Evolutionary conservation across 2,888 invertebrate species (phyloP).

Genomic region (Digitonthophagus gazella): DNA sequence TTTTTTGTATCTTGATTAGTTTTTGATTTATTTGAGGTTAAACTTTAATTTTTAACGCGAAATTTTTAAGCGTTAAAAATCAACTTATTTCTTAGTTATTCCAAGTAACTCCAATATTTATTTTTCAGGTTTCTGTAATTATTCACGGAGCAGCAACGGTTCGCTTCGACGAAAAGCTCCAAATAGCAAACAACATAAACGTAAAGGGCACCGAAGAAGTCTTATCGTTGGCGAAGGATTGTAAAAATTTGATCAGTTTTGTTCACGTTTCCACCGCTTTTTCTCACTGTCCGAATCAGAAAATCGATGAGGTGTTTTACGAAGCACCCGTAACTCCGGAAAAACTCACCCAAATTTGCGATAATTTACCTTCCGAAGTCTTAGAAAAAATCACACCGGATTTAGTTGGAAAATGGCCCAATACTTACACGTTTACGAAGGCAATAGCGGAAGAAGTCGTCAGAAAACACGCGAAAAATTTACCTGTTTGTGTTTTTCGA

Average conservation of each 20-base stretch:
- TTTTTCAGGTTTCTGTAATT: slow-evolving; percentile 52
- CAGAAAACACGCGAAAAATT: slow-evolving; percentile 51
- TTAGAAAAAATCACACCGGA: slow-evolving; percentile 43
- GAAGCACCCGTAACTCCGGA: slow-evolving; percentile 53
- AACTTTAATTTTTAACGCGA: too few relatives aligned
- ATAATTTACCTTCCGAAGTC: slow-evolving; percentile 46
- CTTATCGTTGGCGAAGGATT: slow-evolving; percentile 50
- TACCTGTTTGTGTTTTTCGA: slow-evolving; percentile 66
- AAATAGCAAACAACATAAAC: slow-evolving; percentile 53
- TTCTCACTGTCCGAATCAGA: slow-evolving; percentile 35
- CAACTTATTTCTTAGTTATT: too few relatives aligned
- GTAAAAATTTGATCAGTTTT: slow-evolving; percentile 56
- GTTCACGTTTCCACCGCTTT: slow-evolving; percentile 42
- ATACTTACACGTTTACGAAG: slow-evolving; percentile 74
- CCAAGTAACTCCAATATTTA: neutral
- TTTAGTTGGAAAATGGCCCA: slow-evolving; percentile 58
- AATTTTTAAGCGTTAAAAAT: too few relatives aligned
- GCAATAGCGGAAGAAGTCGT: slow-evolving; percentile 66
- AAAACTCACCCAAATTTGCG: slow-evolving; percentile 43
- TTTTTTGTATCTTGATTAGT: too few relatives aligned
- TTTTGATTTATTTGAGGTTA: too few relatives aligned
- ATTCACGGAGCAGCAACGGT: slow-evolving; percentile 59
- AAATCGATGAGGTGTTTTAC: slow-evolving; percentile 50
- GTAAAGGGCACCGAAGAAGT: slow-evolving; percentile 54
- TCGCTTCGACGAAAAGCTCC: slow-evolving; percentile 55